phyloP scores from a whole-genome alignment of 1,140 invertebrate genomes.

The Bombus waltoni region DNA sequence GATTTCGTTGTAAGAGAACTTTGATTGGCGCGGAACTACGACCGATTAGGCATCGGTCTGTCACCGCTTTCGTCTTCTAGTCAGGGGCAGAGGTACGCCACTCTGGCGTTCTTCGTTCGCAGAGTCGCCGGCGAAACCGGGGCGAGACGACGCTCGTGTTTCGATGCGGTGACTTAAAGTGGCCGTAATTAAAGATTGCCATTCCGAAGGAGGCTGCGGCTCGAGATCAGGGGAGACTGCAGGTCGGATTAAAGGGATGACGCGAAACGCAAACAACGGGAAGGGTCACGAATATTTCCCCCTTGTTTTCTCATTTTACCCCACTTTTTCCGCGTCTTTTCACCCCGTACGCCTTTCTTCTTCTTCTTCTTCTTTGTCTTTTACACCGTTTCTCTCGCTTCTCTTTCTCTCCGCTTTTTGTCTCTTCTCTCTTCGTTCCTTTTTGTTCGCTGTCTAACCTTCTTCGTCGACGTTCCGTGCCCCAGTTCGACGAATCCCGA shows the following conservation, averaged over 20 bases:
- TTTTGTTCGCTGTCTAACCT: neutral
- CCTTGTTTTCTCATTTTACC: constrained; percentile 16
- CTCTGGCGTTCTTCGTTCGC: constrained; percentile 1
- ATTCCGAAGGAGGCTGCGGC: neutral
- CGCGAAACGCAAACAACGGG: constrained; percentile 28
- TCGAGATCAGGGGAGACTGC: neutral
- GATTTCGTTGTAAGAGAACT: neutral
- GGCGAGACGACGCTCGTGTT: neutral
- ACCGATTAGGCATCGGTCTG: constrained; percentile 29
- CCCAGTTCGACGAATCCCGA: constrained; percentile 2
- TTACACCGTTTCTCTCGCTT: no score
- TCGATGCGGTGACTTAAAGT: constrained; percentile 46
- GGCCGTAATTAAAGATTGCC: constrained; percentile 53
- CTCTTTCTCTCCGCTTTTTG: neutral
- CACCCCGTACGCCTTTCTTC: no score
- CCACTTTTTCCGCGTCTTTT: neutral
- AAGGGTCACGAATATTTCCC: constrained; percentile 1
- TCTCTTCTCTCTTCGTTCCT: neutral
- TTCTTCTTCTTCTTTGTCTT: neutral
- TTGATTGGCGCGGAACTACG: neutral
- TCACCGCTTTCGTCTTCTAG: constrained; percentile 46
- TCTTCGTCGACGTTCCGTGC: neutral
- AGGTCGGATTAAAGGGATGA: constrained; percentile 42
- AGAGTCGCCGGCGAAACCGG: neutral
- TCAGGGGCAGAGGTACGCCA: constrained; percentile 14